phyloP scores from a whole-genome alignment of 30 jellyfish, hydroid and myxozoan genomes.

The Aurelia sp. region DNA sequence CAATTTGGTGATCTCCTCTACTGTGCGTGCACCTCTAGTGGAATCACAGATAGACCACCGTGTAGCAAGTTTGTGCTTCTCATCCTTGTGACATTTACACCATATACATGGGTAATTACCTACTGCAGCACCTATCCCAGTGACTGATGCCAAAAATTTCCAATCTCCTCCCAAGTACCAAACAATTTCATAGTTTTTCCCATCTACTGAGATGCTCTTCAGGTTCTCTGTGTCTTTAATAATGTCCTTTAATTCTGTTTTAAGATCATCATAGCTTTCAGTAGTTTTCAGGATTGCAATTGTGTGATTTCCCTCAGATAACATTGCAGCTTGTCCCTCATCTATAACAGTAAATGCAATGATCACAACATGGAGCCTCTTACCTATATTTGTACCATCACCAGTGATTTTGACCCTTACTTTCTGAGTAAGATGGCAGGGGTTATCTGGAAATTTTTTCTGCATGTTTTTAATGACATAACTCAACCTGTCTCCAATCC shows the following conservation, averaged over 20 bases:
- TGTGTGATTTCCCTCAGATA: no score
- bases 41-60: constrained; percentile 19
- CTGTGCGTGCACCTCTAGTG: constrained; percentile 17
- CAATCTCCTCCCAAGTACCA: constrained; percentile 59
- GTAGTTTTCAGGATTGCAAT: no score
- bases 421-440: no score
- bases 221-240: no score
- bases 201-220: constrained; percentile 24
- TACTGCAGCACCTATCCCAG: constrained; percentile 49
- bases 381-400: constrained; percentile 59
- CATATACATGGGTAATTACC: constrained; percentile 40
- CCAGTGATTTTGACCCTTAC: not conserved
- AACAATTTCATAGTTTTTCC: constrained; percentile 35
- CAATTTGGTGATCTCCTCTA: not conserved
- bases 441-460: no score
- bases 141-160: constrained; percentile 36
- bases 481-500: not conserved
- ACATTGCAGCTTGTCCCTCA: constrained; percentile 3
- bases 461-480: no score
- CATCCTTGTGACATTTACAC: constrained; percentile 35
- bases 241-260: no score
- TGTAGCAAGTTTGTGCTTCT: not conserved
- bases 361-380: constrained; percentile 47
- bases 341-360: constrained; percentile 15
- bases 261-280: no score